phyloP scores from a whole-genome alignment of 2,797 vertebrate genomes.

The Peromyscus eremicus region DNA sequence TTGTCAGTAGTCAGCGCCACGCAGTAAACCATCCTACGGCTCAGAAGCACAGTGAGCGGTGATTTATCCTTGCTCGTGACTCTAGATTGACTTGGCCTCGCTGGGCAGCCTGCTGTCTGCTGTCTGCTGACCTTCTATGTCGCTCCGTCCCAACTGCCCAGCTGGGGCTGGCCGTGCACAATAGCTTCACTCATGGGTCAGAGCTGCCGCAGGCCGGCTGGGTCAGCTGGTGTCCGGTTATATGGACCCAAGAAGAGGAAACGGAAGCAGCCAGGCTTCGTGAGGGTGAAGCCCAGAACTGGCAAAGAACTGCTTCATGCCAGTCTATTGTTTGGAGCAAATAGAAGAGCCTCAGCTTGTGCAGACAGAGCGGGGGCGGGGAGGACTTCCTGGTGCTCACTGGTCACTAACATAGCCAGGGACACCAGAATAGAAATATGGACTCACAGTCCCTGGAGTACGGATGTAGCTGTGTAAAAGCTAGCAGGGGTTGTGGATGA shows the following conservation, averaged over 20 bases:
- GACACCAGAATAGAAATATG: not conserved
- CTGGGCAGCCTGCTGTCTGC: not conserved
- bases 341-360: not conserved
- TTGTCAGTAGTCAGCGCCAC: not conserved
- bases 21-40: not conserved
- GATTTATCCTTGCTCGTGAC: not conserved
- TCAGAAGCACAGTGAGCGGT: not conserved
- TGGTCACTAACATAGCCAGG: not conserved
- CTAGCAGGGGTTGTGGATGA: not conserved
- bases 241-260: not conserved
- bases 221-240: not conserved
- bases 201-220: not conserved
- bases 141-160: not conserved
- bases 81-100: not conserved
- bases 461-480: not conserved
- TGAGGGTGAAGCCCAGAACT: not conserved
- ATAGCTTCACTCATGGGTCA: not conserved
- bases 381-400: not conserved
- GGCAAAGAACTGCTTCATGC: not conserved
- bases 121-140: not conserved
- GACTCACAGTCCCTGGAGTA: not conserved
- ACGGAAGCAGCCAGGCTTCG: not conserved
- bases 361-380: fast-evolving
- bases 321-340: not conserved
- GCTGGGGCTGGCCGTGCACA: not conserved